phyloP scores from a whole-genome alignment of 2,888 invertebrate genomes.

The Muschampia plurimacula region DNA sequence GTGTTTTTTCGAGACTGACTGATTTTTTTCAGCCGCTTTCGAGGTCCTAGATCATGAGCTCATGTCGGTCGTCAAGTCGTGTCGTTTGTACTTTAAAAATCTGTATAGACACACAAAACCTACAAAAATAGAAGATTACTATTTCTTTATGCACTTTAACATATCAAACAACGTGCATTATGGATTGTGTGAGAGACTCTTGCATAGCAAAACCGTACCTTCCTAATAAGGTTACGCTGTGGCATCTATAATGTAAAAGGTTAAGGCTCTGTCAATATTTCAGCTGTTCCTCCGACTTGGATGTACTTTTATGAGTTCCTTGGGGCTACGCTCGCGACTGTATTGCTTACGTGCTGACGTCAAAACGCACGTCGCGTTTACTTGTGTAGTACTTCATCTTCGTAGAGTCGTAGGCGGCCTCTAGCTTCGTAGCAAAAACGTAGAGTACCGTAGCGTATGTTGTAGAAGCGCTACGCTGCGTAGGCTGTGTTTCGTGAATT shows the following conservation, averaged over 20 bases:
- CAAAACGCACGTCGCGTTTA: background rate
- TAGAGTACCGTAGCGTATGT: background rate
- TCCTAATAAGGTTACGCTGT: background rate
- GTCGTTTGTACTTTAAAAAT: no score
- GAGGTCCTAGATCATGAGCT: no score
- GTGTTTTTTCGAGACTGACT: no score
- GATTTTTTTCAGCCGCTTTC: no score
- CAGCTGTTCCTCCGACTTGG: background rate
- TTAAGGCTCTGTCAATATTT: conserved; percentile 9
- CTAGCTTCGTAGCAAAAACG: background rate
- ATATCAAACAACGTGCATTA: background rate
- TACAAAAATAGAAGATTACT: background rate
- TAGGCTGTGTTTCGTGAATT: background rate
- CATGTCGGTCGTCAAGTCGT: no score
- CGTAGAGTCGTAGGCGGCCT: background rate
- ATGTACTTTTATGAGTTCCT: conserved; percentile 5
- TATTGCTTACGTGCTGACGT: conserved; percentile 15
- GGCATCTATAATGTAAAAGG: conserved; percentile 11
- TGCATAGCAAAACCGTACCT: background rate
- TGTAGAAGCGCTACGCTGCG: background rate
- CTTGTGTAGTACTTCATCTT: background rate
- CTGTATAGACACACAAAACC: no score
- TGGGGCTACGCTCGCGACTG: background rate
- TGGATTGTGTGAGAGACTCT: background rate
- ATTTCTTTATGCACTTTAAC: background rate